These are phyloP conservation scores for Lates calcarifer DNA, from an alignment of 2,113 vertebrate genomes.

Conservation along the genomic window DNA sequence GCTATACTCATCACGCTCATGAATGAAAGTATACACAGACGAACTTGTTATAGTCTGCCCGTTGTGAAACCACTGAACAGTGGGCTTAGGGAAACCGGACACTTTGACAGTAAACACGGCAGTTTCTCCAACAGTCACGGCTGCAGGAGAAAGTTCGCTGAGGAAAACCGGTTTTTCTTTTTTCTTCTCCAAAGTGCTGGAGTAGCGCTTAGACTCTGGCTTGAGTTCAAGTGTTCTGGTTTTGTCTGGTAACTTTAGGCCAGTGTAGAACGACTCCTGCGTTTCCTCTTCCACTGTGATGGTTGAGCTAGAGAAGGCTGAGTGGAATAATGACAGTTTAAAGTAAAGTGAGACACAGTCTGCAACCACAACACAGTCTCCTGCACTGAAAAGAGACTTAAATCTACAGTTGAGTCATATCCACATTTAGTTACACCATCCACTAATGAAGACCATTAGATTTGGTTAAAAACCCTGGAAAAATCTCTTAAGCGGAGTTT, in stretches of 20 bases:
- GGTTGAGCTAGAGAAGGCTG: conserved; percentile 89
- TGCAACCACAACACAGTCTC: not conserved
- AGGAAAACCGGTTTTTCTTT: conserved; percentile 89
- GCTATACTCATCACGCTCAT: conserved; percentile 86
- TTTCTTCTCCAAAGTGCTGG: conserved; percentile 81
- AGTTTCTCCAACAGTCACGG: conserved; percentile 84
- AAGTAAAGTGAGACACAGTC: conserved; percentile 23
- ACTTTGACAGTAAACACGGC: conserved; percentile 87
- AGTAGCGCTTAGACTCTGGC: conserved; percentile 86
- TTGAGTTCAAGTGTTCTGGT: conserved; percentile 91
- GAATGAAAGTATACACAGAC: conserved; percentile 82
- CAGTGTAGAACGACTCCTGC: conserved; percentile 82
- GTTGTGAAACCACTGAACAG: conserved; percentile 90
- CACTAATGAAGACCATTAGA: not conserved
- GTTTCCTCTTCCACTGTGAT: conserved; percentile 86
- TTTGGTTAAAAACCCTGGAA: not conserved
- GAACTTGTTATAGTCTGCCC: conserved; percentile 79
- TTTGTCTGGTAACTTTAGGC: conserved; percentile 82
- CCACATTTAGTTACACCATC: too few species aligned
- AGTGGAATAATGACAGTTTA: conserved; percentile 78
- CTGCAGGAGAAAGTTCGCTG: conserved; percentile 82
- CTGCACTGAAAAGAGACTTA: conserved; percentile 8
- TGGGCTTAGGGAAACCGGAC: conserved; percentile 86
- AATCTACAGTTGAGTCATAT: not conserved
- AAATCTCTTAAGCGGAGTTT: not conserved